These are phyloP conservation scores for Campoletis raptor DNA, from an alignment of 2,888 invertebrate genomes.

Conservation along the genomic window DNA sequence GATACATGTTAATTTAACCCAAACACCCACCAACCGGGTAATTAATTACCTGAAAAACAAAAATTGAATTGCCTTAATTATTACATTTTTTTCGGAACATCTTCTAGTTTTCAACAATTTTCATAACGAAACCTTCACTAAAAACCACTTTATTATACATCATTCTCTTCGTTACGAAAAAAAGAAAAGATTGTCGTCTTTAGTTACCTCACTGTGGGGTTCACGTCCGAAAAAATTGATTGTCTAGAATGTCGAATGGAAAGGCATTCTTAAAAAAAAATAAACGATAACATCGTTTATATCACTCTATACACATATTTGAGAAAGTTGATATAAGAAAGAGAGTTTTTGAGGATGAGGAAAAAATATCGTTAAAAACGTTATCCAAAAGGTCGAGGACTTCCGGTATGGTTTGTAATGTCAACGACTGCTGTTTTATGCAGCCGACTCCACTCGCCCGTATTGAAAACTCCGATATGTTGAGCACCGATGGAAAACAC, in stretches of 20 bases:
- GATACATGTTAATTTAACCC: neutral
- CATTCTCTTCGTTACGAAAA: too few relatives aligned
- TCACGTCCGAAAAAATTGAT: neutral
- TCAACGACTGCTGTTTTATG: conserved; percentile 42
- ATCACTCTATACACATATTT: neutral
- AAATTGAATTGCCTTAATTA: too few relatives aligned
- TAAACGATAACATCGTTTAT: neutral
- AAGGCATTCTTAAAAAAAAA: neutral
- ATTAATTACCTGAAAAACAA: too few relatives aligned
- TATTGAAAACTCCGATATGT: conserved; percentile 40
- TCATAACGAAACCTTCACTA: too few relatives aligned
- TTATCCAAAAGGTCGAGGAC: conserved; percentile 52
- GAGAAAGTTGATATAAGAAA: conserved; percentile 19
- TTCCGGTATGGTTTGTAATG: conserved; percentile 56
- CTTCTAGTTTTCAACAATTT: too few relatives aligned
- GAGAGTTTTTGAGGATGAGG: conserved; percentile 34
- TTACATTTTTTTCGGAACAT: too few relatives aligned
- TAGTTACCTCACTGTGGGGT: too few relatives aligned
- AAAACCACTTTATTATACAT: too few relatives aligned
- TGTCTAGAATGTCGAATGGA: neutral
- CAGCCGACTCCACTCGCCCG: conserved; percentile 21
- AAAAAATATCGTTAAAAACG: conserved; percentile 31
- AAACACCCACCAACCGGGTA: neutral
- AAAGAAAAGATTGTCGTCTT: too few relatives aligned
- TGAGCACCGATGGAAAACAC: conserved; percentile 70